Percentiles rank a stretch among this genome's conserved stretches.
phyloP scores from a whole-genome alignment of 2,113 vertebrate genomes.

The Boulengeromyrus knoepffleri region DNA sequence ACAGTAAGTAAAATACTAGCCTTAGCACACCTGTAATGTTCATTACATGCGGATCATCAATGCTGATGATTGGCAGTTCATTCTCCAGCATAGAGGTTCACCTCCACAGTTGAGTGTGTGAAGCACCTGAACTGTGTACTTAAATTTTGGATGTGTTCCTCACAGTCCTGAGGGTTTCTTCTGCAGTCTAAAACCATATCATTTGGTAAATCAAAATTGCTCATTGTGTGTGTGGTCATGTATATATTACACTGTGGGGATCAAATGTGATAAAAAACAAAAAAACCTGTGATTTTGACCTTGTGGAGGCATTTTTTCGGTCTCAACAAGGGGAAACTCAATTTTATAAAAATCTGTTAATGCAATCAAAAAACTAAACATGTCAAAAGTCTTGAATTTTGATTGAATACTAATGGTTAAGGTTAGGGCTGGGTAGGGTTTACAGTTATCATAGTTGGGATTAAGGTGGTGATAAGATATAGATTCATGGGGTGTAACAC shows the following conservation, averaged over 20 bases:
- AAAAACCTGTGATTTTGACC: neutral
- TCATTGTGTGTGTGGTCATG: too few species aligned
- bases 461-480: neutral
- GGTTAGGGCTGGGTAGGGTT: neutral
- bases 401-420: neutral
- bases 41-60: neutral
- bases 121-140: neutral
- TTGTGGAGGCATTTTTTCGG: neutral
- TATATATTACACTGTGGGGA: too few species aligned
- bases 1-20: neutral
- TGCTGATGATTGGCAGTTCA: neutral
- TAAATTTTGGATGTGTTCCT: neutral
- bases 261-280: too few species aligned
- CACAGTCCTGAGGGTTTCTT: neutral
- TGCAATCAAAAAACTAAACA: neutral
- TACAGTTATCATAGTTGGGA: neutral
- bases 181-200: neutral
- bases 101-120: neutral
- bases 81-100: neutral
- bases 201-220: neutral
- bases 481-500: too few species aligned
- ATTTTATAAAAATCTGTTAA: neutral
- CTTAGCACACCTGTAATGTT: neutral
- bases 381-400: neutral
- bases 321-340: neutral